Conservation (phyloP, 2,888 invertebrate species). For the Candidula unifasciata region DNA sequence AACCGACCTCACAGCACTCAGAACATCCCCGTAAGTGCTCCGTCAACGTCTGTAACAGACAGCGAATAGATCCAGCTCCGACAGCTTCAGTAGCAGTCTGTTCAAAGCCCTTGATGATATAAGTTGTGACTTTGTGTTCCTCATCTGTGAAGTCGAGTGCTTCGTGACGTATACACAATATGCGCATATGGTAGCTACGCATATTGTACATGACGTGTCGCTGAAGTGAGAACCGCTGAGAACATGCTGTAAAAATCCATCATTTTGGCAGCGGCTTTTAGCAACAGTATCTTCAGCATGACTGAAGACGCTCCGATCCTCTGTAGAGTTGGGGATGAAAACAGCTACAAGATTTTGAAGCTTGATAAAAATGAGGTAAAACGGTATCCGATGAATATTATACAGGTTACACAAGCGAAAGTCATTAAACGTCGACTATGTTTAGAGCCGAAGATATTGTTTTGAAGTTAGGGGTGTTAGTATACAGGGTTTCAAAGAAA, state of each 20-base stretch:
- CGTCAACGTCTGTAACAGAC: not conserved
- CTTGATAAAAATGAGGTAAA: conserved; percentile 64
- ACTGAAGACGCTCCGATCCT: conserved; percentile 59
- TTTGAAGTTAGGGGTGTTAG: too few species aligned
- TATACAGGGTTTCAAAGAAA: too few species aligned
- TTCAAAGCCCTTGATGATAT: too few species aligned
- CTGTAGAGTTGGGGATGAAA: conserved; percentile 62
- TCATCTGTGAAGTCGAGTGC: too few species aligned
- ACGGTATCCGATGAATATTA: too few species aligned
- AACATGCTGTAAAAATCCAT: not conserved
- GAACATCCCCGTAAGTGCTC: too few species aligned
- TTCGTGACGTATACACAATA: not conserved
- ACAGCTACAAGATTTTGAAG: conserved; percentile 64
- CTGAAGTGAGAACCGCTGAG: not conserved
- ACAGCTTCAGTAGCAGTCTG: too few species aligned
- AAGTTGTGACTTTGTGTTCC: too few species aligned
- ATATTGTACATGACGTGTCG: not conserved
- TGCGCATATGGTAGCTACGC: not conserved
- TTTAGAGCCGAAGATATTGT: too few species aligned
- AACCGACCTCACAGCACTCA: too few species aligned
- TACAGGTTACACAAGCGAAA: too few species aligned
- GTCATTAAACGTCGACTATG: too few species aligned
- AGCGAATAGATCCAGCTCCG: not conserved
- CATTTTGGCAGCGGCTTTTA: not conserved
- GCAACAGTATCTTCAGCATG: conserved; percentile 37